Evolutionary conservation across 2,113 vertebrate species (phyloP).

Genomic region (Craseonycteris thonglongyai): DNA sequence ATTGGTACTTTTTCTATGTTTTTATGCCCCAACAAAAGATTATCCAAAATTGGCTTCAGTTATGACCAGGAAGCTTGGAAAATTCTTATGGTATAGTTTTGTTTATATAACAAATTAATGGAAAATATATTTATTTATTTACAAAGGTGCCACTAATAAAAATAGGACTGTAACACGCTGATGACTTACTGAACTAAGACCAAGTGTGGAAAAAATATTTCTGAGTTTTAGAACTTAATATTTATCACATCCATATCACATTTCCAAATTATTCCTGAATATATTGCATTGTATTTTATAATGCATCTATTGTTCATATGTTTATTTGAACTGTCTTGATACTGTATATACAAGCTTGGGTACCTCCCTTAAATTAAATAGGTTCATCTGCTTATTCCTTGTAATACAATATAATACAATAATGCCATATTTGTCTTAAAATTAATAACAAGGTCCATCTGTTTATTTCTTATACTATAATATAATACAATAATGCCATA

Average conservation of each 20-base stretch:
- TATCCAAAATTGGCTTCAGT: neutral
- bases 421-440: neutral
- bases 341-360: neutral
- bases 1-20: neutral
- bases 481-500: neutral
- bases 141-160: neutral
- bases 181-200: neutral
- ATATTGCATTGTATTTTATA: neutral
- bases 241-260: neutral
- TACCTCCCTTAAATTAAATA: neutral
- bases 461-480: neutral
- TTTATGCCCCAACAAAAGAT: neutral
- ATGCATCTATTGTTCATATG: neutral
- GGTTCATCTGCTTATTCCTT: neutral
- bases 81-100: neutral
- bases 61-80: neutral
- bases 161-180: neutral
- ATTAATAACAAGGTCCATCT: neutral
- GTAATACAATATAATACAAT: neutral
- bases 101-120: neutral
- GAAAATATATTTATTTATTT: neutral
- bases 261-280: neutral
- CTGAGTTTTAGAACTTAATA: neutral
- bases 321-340: neutral
- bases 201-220: neutral